Evolutionary conservation across 2,888 invertebrate genomes (phyloP).

Genomic region (Ectemnius continuus): DNA sequence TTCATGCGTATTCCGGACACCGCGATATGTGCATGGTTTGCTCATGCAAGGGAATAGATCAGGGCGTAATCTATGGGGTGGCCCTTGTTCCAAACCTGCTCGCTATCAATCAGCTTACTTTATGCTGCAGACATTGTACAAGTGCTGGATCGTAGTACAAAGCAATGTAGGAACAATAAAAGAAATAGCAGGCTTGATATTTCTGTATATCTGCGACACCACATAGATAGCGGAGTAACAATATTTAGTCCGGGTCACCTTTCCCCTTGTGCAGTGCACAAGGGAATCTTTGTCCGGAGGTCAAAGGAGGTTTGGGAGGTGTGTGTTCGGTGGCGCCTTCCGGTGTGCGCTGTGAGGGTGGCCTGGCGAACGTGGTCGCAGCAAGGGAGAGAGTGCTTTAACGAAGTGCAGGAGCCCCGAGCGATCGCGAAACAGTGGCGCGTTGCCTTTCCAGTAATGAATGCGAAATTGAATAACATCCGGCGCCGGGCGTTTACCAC

Average conservation of each 20-base stretch:
- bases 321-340: neutral
- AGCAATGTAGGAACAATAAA: no score
- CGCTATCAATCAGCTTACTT: no score
- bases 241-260: neutral
- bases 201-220: no score
- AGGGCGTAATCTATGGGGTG: no score
- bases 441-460: constrained; percentile 55
- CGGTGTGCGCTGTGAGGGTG: neutral
- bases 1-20: constrained; percentile 7
- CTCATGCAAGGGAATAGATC: no score
- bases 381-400: constrained; percentile 37
- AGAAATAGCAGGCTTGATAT: no score
- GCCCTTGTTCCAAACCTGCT: no score
- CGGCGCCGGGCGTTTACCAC: constrained; percentile 47
- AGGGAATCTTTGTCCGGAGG: neutral
- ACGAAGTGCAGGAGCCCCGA: constrained; percentile 50
- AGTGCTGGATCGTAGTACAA: no score
- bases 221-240: no score
- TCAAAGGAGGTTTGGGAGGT: neutral
- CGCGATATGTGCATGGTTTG: neutral
- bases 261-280: neutral
- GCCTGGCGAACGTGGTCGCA: constrained; percentile 5
- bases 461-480: constrained; percentile 58
- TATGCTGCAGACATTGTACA: no score
- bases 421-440: constrained; percentile 39